Percentiles rank a stretch among this genome's conserved stretches.
These are phyloP conservation scores for Andrena bucephala DNA, from an alignment of 2,888 invertebrate species.

Conservation along the genomic window DNA sequence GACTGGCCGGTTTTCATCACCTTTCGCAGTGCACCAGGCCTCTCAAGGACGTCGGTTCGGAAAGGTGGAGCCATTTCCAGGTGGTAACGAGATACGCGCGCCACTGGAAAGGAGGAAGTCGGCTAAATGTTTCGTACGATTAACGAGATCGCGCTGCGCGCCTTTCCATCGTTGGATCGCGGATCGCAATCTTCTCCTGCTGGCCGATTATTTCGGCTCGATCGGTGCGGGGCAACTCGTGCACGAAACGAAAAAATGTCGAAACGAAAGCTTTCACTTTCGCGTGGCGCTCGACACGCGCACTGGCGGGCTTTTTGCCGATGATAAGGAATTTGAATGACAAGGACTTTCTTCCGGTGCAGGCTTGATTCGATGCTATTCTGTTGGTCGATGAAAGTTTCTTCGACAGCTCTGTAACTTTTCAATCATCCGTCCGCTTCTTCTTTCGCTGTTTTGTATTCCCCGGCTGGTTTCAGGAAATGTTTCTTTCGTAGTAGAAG, in stretches of 20 bases:
- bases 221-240: neutral
- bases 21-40: slow-evolving; percentile 73
- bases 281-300: neutral
- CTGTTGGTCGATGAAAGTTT: neutral
- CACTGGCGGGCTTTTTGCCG: slow-evolving; percentile 16
- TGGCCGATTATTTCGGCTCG: slow-evolving; percentile 17
- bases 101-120: slow-evolving; percentile 76
- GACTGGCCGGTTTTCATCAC: slow-evolving; percentile 77
- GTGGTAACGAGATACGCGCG: slow-evolving; percentile 50
- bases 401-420: neutral
- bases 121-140: slow-evolving; percentile 48
- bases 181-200: neutral
- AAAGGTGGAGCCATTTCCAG: slow-evolving; percentile 74
- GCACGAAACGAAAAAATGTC: slow-evolving; percentile 32
- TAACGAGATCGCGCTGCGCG: slow-evolving; percentile 43
- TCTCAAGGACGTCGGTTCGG: slow-evolving; percentile 75
- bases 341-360: slow-evolving; percentile 21
- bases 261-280: slow-evolving; percentile 58
- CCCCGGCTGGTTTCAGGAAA: neutral
- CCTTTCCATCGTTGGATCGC: slow-evolving; percentile 12
- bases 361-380: neutral
- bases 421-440: neutral
- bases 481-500: neutral
- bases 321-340: slow-evolving; percentile 36
- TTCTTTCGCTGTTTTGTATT: neutral